Evolutionary conservation across 64 coral and sea anemone species (phyloP).

Genomic region (Stichodactyla helianthus): DNA sequence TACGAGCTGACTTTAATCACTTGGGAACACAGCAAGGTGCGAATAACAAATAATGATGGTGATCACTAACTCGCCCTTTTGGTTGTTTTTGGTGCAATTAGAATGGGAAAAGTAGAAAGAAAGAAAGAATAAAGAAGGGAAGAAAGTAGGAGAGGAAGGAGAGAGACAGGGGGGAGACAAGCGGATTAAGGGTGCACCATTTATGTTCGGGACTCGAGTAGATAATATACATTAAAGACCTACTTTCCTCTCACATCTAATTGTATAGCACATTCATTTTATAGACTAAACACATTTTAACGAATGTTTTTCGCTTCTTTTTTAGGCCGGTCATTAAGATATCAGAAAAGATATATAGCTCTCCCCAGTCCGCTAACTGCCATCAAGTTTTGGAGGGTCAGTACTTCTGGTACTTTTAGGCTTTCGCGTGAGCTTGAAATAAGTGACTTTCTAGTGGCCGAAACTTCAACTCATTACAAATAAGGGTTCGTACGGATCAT

Average conservation of each 20-base stretch:
- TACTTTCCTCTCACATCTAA: no score
- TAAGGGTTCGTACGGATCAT: no score
- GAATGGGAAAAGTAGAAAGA: background rate
- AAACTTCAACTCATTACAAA: no score
- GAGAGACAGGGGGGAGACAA: background rate
- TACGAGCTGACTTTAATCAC: constrained; percentile 89
- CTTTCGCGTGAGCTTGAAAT: no score
- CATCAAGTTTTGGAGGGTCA: constrained; percentile 87
- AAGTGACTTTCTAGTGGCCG: no score
- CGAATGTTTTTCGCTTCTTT: background rate
- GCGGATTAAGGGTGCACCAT: background rate
- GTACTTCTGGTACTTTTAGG: background rate
- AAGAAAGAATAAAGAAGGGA: background rate
- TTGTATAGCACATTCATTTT: no score
- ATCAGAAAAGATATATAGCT: constrained; percentile 69
- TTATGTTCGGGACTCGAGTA: no score
- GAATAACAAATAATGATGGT: background rate
- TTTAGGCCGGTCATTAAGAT: constrained; percentile 45
- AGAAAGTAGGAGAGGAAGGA: background rate
- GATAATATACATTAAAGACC: no score
- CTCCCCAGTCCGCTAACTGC: constrained; percentile 79
- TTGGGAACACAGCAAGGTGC: constrained; percentile 61
- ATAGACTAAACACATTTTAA: no score
- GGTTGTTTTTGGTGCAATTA: no score
- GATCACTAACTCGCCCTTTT: background rate